Base-by-base conservation (phyloP, 1,140 invertebrate genomes). In the Sarcophaga peregrina region DNA sequence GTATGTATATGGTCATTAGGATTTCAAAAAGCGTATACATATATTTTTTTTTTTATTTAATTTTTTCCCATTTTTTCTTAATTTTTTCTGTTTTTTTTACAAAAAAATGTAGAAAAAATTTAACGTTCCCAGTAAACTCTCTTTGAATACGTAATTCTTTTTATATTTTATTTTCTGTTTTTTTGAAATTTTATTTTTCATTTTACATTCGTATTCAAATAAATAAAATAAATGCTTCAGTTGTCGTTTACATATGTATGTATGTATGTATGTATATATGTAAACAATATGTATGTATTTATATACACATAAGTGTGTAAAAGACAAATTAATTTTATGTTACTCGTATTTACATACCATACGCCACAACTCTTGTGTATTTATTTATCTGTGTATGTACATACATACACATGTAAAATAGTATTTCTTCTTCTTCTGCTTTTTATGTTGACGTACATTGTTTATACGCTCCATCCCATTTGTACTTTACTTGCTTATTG, bases 101-200 rank as follows among this genome's bases (percentile, higher is more conserved):
- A 50, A 78, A 78, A 68, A 75, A 78, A 78, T 52, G 75, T 78
- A 50, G 75, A 78, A 78, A 76, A 78, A 78, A 78, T 78, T 78
- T 78, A 78, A 78, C 75, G 75, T 78, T 78, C 75, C 75, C 75
- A 50, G 75, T 78, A 50, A 78, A 78, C 75, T 78, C 75, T 78
- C 75, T 78, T 78, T 50, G 75, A 48, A 78, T 78, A 78, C 75
- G 47, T 78, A 78, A 78, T 78, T 50, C 17, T 52, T 78, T n/a
- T 17, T 50, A 37, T 37, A 37, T 37, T 37, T 37, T 1, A 4
- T 37, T 37, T 37, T 37, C 4, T 37, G 1, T 37, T 37, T 37
- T 37, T 37, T 37, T 37, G 1, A 4, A 37, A 37, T 37, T 37
- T 37, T 37, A 37, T 37, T 37, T 37, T 37, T 37, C 25, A 37